Conservation (phyloP, 2,888 invertebrate species). For the Saturnia japonica region DNA sequence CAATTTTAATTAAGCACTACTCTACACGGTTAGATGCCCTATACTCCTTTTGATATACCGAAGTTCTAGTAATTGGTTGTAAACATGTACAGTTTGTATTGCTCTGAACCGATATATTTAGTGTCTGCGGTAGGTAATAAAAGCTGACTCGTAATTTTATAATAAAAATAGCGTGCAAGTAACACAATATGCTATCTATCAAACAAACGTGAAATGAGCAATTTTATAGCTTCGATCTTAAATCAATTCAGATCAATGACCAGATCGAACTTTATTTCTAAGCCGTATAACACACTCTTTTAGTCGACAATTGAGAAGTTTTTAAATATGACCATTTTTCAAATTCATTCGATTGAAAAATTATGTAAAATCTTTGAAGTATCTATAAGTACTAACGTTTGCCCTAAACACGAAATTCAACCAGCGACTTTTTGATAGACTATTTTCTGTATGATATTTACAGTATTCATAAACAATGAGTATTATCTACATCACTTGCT, state of each 20-base stretch:
- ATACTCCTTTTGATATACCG: neutral
- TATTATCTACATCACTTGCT: no score
- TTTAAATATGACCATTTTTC: no score
- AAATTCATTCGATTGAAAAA: no score
- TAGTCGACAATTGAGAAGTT: no score
- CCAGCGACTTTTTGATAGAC: no score
- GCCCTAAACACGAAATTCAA: no score
- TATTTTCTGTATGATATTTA: no score
- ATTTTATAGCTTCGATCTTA: conserved; percentile 17
- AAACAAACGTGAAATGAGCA: conserved; percentile 20
- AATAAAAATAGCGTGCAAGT: conserved; percentile 33
- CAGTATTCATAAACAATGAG: no score
- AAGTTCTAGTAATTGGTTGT: neutral
- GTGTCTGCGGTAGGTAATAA: conserved; percentile 33
- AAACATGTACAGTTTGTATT: conserved; percentile 35
- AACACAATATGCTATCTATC: conserved; percentile 30
- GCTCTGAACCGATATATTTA: conserved; percentile 31
- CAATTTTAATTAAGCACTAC: neutral
- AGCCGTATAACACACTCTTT: no score
- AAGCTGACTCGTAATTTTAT: conserved; percentile 24
- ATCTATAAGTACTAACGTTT: no score
- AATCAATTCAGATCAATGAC: neutral
- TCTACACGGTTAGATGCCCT: neutral
- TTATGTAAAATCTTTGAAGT: no score
- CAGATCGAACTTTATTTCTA: neutral